phyloP scores from a whole-genome alignment of 2,113 vertebrate species.

The Sturnus vulgaris region DNA sequence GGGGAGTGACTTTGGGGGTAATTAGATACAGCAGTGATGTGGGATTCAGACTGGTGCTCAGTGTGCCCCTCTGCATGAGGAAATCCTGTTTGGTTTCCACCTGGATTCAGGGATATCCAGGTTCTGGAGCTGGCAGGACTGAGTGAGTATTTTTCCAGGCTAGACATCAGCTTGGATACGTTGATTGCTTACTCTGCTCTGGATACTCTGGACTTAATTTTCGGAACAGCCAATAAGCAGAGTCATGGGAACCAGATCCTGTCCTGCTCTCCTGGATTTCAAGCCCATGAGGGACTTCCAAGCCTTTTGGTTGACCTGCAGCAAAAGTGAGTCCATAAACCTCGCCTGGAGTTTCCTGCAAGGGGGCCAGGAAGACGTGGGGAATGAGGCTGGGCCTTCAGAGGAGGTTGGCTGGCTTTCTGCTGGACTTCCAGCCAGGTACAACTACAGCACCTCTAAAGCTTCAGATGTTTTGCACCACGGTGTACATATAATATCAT shows the following conservation, averaged over 20 bases:
- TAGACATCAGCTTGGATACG: background rate
- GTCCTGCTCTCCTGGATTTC: background rate
- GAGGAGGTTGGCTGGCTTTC: background rate
- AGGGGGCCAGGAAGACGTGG: background rate
- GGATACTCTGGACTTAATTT: slow-evolving; percentile 19
- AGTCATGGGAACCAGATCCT: background rate
- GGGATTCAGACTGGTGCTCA: background rate
- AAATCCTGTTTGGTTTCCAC: background rate
- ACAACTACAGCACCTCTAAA: background rate
- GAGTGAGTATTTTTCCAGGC: background rate
- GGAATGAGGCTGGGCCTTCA: background rate
- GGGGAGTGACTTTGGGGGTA: background rate
- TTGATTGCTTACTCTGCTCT: background rate
- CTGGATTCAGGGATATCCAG: background rate
- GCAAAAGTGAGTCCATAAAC: slow-evolving; percentile 1
- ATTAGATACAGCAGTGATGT: background rate
- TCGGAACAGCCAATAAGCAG: background rate
- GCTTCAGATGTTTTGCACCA: background rate
- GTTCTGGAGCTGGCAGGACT: background rate
- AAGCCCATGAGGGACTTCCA: background rate
- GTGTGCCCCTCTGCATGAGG: background rate
- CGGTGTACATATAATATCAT: background rate
- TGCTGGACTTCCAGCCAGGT: background rate
- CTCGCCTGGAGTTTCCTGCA: background rate
- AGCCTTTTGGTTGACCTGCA: background rate